Evolutionary conservation across 2,888 invertebrate genomes (phyloP).

Genomic region (Poecilus cupreus): DNA sequence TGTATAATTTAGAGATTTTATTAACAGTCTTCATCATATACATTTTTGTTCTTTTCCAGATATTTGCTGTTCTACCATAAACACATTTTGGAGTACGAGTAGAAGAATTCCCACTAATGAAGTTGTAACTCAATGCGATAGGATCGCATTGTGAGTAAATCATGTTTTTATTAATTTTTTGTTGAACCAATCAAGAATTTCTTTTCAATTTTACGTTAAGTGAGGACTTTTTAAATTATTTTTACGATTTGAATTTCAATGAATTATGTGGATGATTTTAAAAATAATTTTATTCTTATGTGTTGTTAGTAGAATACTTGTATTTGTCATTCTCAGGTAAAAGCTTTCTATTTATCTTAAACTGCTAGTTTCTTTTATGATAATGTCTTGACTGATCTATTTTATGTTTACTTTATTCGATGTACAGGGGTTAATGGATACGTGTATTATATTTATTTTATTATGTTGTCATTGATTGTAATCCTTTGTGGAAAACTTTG

Average conservation of each 20-base stretch:
- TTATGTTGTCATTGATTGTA: background rate
- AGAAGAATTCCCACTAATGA: no score
- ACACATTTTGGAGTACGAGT: conserved; percentile 49
- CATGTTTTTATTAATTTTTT: background rate
- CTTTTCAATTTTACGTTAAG: background rate
- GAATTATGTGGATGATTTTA: background rate
- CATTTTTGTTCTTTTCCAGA: conserved; percentile 36
- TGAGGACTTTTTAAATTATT: background rate
- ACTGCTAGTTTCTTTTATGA: background rate
- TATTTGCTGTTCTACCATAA: conserved; percentile 46
- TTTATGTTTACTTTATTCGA: background rate
- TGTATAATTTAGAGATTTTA: no score
- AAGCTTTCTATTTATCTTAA: conserved; percentile 31
- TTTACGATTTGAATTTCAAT: background rate
- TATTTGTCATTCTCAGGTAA: conserved; percentile 51
- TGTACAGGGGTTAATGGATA: background rate
- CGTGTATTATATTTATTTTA: conserved; percentile 34
- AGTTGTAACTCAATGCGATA: background rate
- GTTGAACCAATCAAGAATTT: no score
- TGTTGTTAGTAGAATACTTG: background rate
- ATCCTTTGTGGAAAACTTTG: background rate
- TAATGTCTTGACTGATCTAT: conserved; percentile 5
- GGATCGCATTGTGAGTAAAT: background rate
- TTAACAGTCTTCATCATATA: conserved; percentile 15
- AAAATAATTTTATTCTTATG: background rate